These are phyloP conservation scores for Boloria selene DNA, from an alignment of 2,888 invertebrate species.

Conservation along the genomic window DNA sequence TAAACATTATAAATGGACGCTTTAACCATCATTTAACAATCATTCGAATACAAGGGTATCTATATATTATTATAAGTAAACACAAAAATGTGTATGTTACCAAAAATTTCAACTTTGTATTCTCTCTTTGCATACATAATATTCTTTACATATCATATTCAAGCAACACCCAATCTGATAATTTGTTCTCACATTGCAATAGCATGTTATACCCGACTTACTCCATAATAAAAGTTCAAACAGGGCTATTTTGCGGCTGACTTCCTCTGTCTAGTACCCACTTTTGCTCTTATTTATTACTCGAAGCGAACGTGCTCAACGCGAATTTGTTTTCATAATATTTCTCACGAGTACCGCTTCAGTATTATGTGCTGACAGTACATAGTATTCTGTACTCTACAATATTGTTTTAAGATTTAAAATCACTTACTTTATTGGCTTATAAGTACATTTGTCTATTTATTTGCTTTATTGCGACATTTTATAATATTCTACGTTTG, in stretches of 20 bases:
- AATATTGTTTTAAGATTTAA: slow-evolving; percentile 45
- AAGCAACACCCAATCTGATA: slow-evolving; percentile 44
- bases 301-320: slow-evolving; percentile 78
- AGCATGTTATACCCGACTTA: slow-evolving; percentile 45
- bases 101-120: no score
- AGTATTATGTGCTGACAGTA: slow-evolving; percentile 55
- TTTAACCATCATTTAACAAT: no score
- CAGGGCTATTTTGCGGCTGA: slow-evolving; percentile 68
- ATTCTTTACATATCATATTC: neutral
- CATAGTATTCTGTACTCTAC: slow-evolving; percentile 52
- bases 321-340: slow-evolving; percentile 82
- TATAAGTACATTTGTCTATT: slow-evolving; percentile 72
- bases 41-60: no score
- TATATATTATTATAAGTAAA: no score
- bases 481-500: slow-evolving; percentile 78
- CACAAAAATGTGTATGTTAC: no score
- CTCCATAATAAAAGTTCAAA: slow-evolving; percentile 67
- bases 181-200: slow-evolving; percentile 44
- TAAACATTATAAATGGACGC: no score
- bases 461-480: slow-evolving; percentile 79
- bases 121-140: neutral
- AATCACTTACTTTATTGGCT: slow-evolving; percentile 43
- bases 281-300: slow-evolving; percentile 78
- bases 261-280: slow-evolving; percentile 55
- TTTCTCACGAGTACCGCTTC: slow-evolving; percentile 65